Base-by-base conservation (phyloP, 2,888 invertebrate genomes). In the Ypsolopha scabrella region DNA sequence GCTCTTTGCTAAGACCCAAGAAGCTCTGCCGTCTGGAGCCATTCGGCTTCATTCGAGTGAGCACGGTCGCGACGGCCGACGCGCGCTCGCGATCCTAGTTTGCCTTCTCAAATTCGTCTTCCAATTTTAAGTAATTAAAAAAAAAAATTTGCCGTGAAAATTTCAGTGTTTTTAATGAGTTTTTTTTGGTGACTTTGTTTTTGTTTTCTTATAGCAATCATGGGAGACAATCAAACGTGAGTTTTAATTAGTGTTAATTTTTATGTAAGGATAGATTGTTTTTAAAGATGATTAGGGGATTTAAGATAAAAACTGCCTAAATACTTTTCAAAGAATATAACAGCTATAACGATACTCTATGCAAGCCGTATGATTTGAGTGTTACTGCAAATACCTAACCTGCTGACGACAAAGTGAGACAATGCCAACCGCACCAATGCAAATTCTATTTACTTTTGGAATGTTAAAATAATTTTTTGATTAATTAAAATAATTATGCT, bases 161-260 rank as follows among this genome's bases (percentile, higher is more conserved):
- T 38, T 41, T 33, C 9, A 24, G 13, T 46, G 13, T 35, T 33
- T 46, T 46, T 33, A 11, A 43, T 13, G 11, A 10, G 43, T 43
- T 3, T 35, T 35, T 46, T 46, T 46, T 46, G 46, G 46, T 46
- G 46, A n/a, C 35, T 46, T 11, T 38, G 38, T 13, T 43, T 3
- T 8, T 14, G 11, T 43, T 43, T 13, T 43, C 43, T 4, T 43
- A 1, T 13, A 14, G 66, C 60, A 67, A 72, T 63, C 64, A 82
- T 82, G 82, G 82, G 79, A 76, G 74, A 70, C 63, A 63, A 63
- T 68, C 63, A 65, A 68, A 74, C 67, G 82, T 83, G 68, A 82
- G 82, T 76, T 63, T 24, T 24, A 24, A 24, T 24, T 11, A 14
- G 1, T 13, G 9, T 43, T 43, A 8, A 4, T 43, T 7, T 14